These are phyloP conservation scores for Caenorhabditis sp. DNA, from an alignment of 2,888 invertebrate species.

Conservation along the genomic window DNA sequence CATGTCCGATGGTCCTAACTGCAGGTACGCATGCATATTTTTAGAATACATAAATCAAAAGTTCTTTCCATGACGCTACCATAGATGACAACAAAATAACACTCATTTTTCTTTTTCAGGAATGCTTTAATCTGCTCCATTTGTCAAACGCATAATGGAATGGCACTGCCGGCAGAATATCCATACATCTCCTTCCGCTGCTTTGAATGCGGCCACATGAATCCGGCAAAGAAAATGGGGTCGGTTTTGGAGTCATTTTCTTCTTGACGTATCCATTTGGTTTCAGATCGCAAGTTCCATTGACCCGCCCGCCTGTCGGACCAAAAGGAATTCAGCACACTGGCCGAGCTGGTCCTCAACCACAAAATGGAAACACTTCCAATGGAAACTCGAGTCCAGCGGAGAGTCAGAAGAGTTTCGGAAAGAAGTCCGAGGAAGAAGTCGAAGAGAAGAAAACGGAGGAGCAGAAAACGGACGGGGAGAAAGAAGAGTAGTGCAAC, in stretches of 20 bases:
- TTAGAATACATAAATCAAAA: not conserved
- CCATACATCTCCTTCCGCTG: constrained; percentile 90
- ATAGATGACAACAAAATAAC: constrained; percentile 7
- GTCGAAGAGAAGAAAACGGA: not conserved
- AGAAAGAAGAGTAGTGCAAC: not conserved
- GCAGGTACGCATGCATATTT: constrained; percentile 85
- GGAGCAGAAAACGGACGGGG: not conserved
- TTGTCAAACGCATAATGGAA: constrained; percentile 95
- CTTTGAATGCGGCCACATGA: constrained; percentile 76
- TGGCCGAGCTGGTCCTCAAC: constrained; percentile 10
- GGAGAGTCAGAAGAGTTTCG: constrained; percentile 20
- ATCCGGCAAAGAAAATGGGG: constrained; percentile 72
- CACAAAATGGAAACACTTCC: not conserved
- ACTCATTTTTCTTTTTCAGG: constrained; percentile 68
- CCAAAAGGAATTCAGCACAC: constrained; percentile 46
- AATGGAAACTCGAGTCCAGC: constrained; percentile 3
- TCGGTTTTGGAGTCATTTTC: constrained; percentile 4
- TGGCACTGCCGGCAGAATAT: constrained; percentile 89
- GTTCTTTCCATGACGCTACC: not conserved
- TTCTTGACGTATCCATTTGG: not conserved
- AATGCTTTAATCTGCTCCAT: constrained; percentile 95
- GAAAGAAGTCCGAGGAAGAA: not conserved
- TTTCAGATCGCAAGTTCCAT: constrained; percentile 43
- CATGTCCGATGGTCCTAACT: constrained; percentile 95
- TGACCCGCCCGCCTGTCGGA: constrained; percentile 39